These are phyloP conservation scores for Aphaenogaster ashmeadi DNA, from an alignment of 1,140 invertebrate species.

Conservation along the genomic window DNA sequence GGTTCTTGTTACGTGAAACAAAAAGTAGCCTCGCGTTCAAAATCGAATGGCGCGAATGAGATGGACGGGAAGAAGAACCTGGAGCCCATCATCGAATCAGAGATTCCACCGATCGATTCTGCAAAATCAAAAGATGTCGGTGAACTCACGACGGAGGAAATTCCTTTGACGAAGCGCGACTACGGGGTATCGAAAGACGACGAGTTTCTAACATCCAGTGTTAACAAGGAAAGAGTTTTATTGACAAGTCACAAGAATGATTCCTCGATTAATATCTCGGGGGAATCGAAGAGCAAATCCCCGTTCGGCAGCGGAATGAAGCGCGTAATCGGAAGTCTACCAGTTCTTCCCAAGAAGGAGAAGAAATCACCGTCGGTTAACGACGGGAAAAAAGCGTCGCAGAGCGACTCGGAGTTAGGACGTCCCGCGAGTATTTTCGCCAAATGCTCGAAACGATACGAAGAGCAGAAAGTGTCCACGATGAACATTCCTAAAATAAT, in stretches of 20 bases:
- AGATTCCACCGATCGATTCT: constrained; percentile 23
- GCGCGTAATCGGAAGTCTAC: not conserved
- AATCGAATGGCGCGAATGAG: not conserved
- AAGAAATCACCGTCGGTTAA: not conserved
- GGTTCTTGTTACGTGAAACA: constrained; percentile 51
- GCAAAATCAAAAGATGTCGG: constrained; percentile 12
- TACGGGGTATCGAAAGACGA: not conserved
- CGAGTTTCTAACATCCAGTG: not conserved
- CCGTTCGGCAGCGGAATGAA: not conserved
- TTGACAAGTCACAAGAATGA: not conserved
- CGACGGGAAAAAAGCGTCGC: not conserved
- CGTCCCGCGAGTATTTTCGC: constrained; percentile 12
- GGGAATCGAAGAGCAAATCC: not conserved
- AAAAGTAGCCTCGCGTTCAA: not conserved
- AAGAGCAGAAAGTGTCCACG: not conserved
- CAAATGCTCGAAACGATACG: constrained; percentile 34
- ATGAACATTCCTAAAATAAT: not conserved
- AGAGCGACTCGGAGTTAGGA: constrained; percentile 21
- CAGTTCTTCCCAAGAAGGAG: constrained; percentile 14
- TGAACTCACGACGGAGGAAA: not conserved
- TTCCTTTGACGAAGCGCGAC: not conserved
- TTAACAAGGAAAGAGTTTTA: not conserved
- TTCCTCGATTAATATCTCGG: not conserved
- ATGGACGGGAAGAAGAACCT: not conserved
- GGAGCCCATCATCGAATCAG: not conserved